Evolutionary conservation across 2,888 invertebrate genomes (phyloP).

Genomic region (Chaitophorus viminalis): DNA sequence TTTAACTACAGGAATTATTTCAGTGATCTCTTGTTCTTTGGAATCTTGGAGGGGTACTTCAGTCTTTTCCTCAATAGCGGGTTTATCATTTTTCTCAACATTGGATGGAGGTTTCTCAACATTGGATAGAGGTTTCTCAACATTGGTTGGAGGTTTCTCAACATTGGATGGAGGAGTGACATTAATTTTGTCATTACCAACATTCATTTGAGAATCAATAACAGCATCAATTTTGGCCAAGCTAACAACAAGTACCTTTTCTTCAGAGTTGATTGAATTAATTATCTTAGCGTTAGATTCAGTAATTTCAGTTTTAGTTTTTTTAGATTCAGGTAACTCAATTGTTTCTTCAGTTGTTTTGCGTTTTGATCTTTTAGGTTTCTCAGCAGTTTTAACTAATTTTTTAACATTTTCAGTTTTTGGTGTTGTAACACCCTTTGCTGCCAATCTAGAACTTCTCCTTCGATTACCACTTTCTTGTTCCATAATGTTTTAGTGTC

Average conservation of each 20-base stretch:
- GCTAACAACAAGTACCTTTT: neutral
- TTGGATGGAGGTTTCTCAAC: neutral
- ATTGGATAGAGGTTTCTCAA: neutral
- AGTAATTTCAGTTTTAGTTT: conserved; percentile 26
- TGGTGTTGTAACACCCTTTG: conserved; percentile 8
- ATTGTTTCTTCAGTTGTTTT: conserved; percentile 27
- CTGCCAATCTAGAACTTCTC: conserved; percentile 33
- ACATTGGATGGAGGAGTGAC: neutral
- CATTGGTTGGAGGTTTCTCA: neutral
- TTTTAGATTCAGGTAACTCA: conserved; percentile 30
- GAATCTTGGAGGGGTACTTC: neutral
- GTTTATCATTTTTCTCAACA: neutral
- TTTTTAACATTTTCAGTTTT: conserved; percentile 25
- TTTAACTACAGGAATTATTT: neutral
- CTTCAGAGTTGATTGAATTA: neutral
- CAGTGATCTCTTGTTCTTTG: conserved; percentile 5
- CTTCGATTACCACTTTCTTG: conserved; percentile 35
- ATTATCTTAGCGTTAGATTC: neutral
- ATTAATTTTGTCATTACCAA: neutral
- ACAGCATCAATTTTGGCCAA: neutral
- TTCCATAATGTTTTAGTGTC: conserved; percentile 18
- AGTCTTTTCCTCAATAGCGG: conserved; percentile 3
- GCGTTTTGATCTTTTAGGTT: conserved; percentile 47
- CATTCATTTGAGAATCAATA: neutral
- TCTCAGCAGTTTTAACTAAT: conserved; percentile 1